phyloP scores from a whole-genome alignment of 2,797 vertebrate genomes.

The Malacoraja senta region DNA sequence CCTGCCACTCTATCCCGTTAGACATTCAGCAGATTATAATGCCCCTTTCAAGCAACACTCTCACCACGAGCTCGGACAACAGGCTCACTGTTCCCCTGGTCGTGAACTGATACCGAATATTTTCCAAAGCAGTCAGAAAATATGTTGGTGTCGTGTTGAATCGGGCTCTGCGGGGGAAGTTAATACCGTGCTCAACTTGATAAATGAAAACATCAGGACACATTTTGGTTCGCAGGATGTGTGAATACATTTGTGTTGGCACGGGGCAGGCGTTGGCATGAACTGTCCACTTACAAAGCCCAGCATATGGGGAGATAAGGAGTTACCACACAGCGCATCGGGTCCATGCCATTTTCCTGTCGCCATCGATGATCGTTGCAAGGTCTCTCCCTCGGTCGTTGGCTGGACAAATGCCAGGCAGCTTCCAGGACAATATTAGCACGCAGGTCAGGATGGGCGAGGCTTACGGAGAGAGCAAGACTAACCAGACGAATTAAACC shows the following conservation, averaged over 20 bases:
- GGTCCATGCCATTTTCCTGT: slow-evolving; percentile 81
- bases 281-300: slow-evolving; percentile 81
- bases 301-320: slow-evolving; percentile 91
- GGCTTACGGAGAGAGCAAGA: slow-evolving; percentile 53
- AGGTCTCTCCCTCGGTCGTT: slow-evolving; percentile 63
- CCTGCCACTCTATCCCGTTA: slow-evolving; percentile 19
- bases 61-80: background rate
- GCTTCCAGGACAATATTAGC: slow-evolving; percentile 59
- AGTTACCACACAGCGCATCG: slow-evolving; percentile 79
- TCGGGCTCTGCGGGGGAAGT: slow-evolving; percentile 18
- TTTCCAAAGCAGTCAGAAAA: slow-evolving; percentile 28
- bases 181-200: slow-evolving; percentile 32
- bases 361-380: slow-evolving; percentile 71
- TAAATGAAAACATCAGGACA: slow-evolving; percentile 37
- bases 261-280: slow-evolving; percentile 72
- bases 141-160: slow-evolving; percentile 27
- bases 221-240: slow-evolving; percentile 37
- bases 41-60: slow-evolving; percentile 16
- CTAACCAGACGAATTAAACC: slow-evolving; percentile 35
- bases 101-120: slow-evolving; percentile 9
- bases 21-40: slow-evolving; percentile 10
- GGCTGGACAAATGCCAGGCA: slow-evolving; percentile 68
- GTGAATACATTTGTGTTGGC: slow-evolving; percentile 50
- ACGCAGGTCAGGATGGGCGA: slow-evolving; percentile 59
- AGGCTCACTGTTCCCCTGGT: background rate